These are phyloP conservation scores for Sarotherodon lohbergeri DNA, from an alignment of 2,113 vertebrate genomes.

Conservation along the genomic window DNA sequence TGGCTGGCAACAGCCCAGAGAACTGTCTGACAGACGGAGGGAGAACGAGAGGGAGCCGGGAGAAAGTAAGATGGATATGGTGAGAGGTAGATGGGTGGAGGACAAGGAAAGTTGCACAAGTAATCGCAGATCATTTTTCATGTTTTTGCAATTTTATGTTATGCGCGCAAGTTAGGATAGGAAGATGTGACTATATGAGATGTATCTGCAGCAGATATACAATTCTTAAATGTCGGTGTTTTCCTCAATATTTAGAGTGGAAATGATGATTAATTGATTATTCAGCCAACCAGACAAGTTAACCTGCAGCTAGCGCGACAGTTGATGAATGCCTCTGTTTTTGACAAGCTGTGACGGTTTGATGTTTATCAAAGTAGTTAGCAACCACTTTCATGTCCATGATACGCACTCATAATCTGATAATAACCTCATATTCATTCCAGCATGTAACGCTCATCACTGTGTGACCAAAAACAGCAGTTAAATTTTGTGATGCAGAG, in stretches of 20 bases:
- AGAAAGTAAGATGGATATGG: conserved; percentile 12
- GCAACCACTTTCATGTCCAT: not conserved
- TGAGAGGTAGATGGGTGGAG: conserved; percentile 2
- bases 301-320: not conserved
- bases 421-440: not conserved
- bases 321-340: not conserved
- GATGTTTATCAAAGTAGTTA: not conserved
- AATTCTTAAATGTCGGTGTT: not conserved
- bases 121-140: conserved; percentile 3
- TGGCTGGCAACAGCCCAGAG: conserved; percentile 55
- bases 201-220: not conserved
- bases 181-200: not conserved
- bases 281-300: not conserved
- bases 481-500: not conserved
- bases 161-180: not conserved
- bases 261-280: not conserved
- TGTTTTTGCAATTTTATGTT: conserved; percentile 6
- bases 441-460: not conserved
- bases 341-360: not conserved
- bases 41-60: not conserved
- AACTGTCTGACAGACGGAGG: conserved; percentile 34
- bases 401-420: not conserved
- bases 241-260: not conserved
- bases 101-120: not conserved
- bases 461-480: not conserved